phyloP scores from a whole-genome alignment of 2,888 invertebrate species.

The Diadromus collaris region DNA sequence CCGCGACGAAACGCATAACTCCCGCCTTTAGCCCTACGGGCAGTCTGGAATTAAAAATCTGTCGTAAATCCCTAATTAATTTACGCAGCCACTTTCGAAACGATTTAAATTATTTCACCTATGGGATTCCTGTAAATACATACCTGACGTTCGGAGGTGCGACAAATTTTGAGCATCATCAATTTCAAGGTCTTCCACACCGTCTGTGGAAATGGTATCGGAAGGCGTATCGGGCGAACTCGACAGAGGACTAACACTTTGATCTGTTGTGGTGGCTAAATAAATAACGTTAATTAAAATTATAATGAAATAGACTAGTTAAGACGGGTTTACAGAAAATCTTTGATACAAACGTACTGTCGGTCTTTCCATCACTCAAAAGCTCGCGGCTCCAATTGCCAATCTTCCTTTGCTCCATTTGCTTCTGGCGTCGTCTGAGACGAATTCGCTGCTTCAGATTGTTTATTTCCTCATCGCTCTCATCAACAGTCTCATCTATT shows the following conservation, averaged over 20 bases:
- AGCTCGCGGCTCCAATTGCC: constrained; percentile 73
- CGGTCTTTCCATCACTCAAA: constrained; percentile 80
- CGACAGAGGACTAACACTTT: constrained; percentile 82
- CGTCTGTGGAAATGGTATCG: constrained; percentile 81
- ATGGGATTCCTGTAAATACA: constrained; percentile 13
- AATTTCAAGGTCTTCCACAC: constrained; percentile 81
- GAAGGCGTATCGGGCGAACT: constrained; percentile 80
- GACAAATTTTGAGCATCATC: constrained; percentile 80
- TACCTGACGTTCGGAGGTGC: constrained; percentile 76
- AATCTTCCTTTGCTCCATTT: constrained; percentile 78
- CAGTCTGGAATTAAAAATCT: too few relatives aligned
- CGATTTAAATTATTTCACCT: background rate
- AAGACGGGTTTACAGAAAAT: background rate
- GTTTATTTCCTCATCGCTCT: constrained; percentile 86
- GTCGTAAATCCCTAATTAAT: background rate
- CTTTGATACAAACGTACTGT: constrained; percentile 76
- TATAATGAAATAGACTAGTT: background rate
- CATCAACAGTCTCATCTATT: constrained; percentile 81
- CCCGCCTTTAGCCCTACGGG: too few relatives aligned
- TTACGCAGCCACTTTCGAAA: background rate
- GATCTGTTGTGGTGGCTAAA: constrained; percentile 81
- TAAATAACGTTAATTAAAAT: background rate
- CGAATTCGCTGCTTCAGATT: constrained; percentile 85
- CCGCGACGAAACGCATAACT: too few relatives aligned
- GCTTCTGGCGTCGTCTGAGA: constrained; percentile 82